Evolutionary conservation across 2,113 vertebrate genomes (phyloP).

Genomic region (Sceloporus undulatus): DNA sequence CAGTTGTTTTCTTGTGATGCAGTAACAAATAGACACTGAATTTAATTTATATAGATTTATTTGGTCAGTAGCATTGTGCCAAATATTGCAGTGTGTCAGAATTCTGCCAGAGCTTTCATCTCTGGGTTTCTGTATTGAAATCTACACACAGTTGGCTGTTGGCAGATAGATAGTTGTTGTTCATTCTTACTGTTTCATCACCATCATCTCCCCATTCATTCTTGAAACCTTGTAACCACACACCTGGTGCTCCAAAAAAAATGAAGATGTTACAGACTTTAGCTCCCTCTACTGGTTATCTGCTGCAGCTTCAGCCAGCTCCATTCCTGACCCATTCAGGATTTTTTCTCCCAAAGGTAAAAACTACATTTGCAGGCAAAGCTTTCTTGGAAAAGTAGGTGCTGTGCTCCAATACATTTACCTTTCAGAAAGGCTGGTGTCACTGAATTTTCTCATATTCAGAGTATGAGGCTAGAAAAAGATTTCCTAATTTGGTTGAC

Average conservation of each 20-base stretch:
- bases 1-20: too few species aligned
- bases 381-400: background rate
- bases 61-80: background rate
- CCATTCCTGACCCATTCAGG: background rate
- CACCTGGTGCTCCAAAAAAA: background rate
- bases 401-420: background rate
- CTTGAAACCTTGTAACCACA: background rate
- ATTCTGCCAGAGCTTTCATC: background rate
- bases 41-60: too few species aligned
- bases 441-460: too few species aligned
- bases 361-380: background rate
- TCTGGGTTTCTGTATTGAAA: background rate
- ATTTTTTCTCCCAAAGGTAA: background rate
- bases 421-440: background rate
- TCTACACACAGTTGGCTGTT: background rate
- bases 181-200: background rate
- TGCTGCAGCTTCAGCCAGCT: slow-evolving; percentile 3
- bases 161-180: background rate
- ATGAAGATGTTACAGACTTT: background rate
- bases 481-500: background rate
- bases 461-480: background rate
- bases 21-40: too few species aligned
- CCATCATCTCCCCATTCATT: background rate
- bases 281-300: slow-evolving; percentile 16
- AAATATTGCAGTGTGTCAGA: background rate